Evolutionary conservation across 2,888 invertebrate genomes (phyloP).

Genomic region (Hirtodrosophila cameraria): DNA sequence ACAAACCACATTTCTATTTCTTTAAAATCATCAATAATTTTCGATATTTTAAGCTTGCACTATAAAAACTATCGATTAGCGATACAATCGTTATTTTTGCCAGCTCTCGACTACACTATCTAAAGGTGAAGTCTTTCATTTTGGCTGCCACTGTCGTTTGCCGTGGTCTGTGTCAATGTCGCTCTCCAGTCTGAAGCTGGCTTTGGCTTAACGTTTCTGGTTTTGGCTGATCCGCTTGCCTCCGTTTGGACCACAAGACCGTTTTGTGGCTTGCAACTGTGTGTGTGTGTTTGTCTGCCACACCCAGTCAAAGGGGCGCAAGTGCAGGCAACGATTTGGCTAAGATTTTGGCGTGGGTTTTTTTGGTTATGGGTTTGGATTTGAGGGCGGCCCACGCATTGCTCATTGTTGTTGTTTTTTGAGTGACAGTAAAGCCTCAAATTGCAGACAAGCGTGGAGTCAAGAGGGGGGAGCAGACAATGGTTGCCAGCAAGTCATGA

Average conservation of each 20-base stretch:
- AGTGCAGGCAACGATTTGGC: slow-evolving; percentile 67
- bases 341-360: slow-evolving; percentile 63
- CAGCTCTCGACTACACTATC: slow-evolving; percentile 4
- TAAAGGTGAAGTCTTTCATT: slow-evolving; percentile 17
- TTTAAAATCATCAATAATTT: too few species aligned
- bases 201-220: slow-evolving; percentile 34
- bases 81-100: too few species aligned
- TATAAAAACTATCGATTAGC: too few species aligned
- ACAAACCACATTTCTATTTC: too few species aligned
- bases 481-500: slow-evolving; percentile 5
- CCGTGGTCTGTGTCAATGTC: slow-evolving; percentile 70
- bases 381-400: slow-evolving; percentile 41
- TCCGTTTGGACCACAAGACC: slow-evolving; percentile 61
- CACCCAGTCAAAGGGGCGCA: slow-evolving; percentile 43
- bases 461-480: not conserved
- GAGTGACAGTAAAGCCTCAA: slow-evolving; percentile 73
- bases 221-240: slow-evolving; percentile 43
- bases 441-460: slow-evolving; percentile 64
- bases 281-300: slow-evolving; percentile 25
- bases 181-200: slow-evolving; percentile 19
- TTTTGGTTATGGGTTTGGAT: not conserved
- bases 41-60: too few species aligned
- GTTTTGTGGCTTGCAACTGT: slow-evolving; percentile 41
- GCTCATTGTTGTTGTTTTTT: slow-evolving; percentile 23
- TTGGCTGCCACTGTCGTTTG: slow-evolving; percentile 4